These are phyloP conservation scores for Pantherophis vulpinus DNA, from an alignment of 2,797 vertebrate species.

Conservation along the genomic window DNA sequence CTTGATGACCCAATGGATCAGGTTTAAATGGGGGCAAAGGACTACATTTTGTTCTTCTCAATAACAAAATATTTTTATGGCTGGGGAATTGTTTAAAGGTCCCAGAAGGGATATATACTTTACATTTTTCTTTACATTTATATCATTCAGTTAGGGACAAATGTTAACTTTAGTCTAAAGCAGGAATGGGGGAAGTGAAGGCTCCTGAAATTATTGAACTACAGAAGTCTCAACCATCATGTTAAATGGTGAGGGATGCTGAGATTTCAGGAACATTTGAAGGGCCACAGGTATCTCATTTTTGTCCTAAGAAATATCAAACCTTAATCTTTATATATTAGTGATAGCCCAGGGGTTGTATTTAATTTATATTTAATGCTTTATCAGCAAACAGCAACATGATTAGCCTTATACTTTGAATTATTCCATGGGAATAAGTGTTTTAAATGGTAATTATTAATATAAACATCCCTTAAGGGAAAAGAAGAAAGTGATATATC, in stretches of 20 bases:
- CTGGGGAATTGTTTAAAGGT: not conserved
- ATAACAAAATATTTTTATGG: not conserved
- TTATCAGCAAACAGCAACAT: not conserved
- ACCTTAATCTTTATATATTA: not conserved
- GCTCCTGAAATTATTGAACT: not conserved
- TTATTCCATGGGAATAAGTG: not conserved
- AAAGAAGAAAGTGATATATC: not conserved
- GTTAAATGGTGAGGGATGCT: not conserved
- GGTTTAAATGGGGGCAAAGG: not conserved
- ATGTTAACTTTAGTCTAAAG: not conserved
- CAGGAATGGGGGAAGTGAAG: not conserved
- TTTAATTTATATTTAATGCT: not conserved
- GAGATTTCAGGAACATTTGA: not conserved
- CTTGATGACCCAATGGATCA: not conserved
- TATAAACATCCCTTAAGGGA: not conserved
- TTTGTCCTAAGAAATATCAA: not conserved
- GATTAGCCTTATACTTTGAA: not conserved
- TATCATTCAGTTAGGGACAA: not conserved
- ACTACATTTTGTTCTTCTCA: not conserved
- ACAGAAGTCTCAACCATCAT: not conserved
- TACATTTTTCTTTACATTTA: not conserved
- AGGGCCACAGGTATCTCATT: not conserved
- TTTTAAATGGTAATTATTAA: not conserved
- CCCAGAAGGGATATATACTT: not conserved
- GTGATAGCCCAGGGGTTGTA: not conserved